Evolutionary conservation across 2,888 invertebrate species (phyloP).

Genomic region (Celastrina argiolus): DNA sequence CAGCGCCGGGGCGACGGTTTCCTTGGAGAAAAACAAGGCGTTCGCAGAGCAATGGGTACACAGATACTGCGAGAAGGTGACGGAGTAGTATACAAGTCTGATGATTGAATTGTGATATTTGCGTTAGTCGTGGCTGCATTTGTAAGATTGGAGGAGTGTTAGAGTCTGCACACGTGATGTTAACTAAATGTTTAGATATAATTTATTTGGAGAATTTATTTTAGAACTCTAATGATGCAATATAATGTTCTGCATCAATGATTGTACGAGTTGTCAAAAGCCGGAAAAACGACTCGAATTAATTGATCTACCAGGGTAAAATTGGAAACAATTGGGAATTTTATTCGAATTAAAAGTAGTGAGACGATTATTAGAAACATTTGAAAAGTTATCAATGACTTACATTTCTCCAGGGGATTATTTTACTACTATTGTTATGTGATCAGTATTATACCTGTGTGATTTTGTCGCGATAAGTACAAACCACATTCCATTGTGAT

Average conservation of each 20-base stretch:
- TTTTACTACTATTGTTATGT: slow-evolving; percentile 38
- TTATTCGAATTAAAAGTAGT: background rate
- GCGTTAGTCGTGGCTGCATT: background rate
- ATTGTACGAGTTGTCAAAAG: too few relatives aligned
- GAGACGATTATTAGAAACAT: background rate
- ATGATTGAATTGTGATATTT: slow-evolving; percentile 21
- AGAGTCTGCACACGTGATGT: slow-evolving; percentile 17
- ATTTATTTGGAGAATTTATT: slow-evolving; percentile 5
- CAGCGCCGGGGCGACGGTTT: slow-evolving; percentile 61
- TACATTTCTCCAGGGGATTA: background rate
- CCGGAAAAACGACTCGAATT: too few relatives aligned
- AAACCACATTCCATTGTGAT: slow-evolving; percentile 49
- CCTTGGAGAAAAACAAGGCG: slow-evolving; percentile 57
- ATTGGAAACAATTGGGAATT: background rate
- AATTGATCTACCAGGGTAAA: too few relatives aligned
- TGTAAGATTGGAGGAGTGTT: slow-evolving; percentile 14
- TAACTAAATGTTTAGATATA: slow-evolving; percentile 12
- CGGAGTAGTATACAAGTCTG: slow-evolving; percentile 20
- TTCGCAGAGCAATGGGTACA: slow-evolving; percentile 46
- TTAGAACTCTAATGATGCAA: background rate
- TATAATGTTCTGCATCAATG: background rate
- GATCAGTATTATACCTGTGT: slow-evolving; percentile 60
- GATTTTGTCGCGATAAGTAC: slow-evolving; percentile 35
- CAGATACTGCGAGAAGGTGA: slow-evolving; percentile 40
- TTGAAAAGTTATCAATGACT: background rate